phyloP scores from a whole-genome alignment of 2,888 invertebrate species.

The Eupelmus urozonus region DNA sequence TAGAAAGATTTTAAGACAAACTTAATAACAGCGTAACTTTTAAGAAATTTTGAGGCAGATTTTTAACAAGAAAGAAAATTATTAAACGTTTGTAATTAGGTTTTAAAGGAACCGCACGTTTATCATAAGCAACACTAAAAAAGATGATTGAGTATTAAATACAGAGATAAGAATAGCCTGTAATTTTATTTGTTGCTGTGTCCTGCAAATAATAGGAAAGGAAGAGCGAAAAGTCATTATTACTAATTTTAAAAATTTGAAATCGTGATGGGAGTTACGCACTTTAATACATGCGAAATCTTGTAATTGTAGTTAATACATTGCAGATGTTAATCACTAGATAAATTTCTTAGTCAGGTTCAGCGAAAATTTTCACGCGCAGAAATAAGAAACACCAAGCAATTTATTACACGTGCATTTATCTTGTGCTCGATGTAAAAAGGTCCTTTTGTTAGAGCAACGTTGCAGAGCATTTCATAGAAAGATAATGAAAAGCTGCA shows the following conservation, averaged over 20 bases:
- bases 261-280: constrained; percentile 8
- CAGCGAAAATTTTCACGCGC: not conserved
- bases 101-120: constrained; percentile 29
- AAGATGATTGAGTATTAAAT: not conserved
- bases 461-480: not conserved
- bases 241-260: constrained; percentile 1
- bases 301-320: constrained; percentile 2
- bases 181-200: constrained; percentile 1
- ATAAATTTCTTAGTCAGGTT: not conserved
- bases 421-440: constrained; percentile 20
- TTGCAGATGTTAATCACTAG: not conserved
- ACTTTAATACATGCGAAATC: constrained; percentile 7
- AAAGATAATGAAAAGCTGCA: not conserved
- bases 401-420: constrained; percentile 32
- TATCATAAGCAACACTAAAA: constrained; percentile 16
- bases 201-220: not conserved
- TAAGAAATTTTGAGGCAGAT: constrained; percentile 56
- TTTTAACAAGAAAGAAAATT: constrained; percentile 16
- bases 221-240: not conserved
- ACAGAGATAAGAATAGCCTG: not conserved
- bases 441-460: constrained; percentile 5
- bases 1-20: constrained; percentile 19
- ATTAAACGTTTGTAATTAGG: constrained; percentile 40
- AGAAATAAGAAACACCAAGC: constrained; percentile 33
- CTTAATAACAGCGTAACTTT: constrained; percentile 30